These are phyloP conservation scores for Cotesia glomerata DNA, from an alignment of 1,140 invertebrate genomes.

Conservation along the genomic window DNA sequence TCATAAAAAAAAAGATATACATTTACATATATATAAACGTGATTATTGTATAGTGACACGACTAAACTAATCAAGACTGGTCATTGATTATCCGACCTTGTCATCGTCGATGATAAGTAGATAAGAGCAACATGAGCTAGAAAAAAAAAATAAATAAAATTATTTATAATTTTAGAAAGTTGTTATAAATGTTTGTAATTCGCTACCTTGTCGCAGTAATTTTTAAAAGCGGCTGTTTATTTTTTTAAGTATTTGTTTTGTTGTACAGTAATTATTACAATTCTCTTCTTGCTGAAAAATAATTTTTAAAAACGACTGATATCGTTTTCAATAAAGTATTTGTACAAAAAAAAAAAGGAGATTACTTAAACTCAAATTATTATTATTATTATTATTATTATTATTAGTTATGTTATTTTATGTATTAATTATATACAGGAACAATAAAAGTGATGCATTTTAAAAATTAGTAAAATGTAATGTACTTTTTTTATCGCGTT, in stretches of 20 bases:
- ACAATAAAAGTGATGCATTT: constrained; percentile 35
- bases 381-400: no score
- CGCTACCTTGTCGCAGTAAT: no score
- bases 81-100: constrained; percentile 25
- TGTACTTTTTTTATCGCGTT: constrained; percentile 20
- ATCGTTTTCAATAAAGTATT: constrained; percentile 26
- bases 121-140: neutral
- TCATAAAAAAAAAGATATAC: neutral
- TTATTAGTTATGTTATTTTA: constrained; percentile 10
- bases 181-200: no score
- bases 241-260: no score
- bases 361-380: no score
- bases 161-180: neutral
- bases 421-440: neutral
- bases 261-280: neutral
- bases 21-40: no score
- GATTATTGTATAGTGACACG: no score
- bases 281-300: neutral
- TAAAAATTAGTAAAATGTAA: constrained; percentile 24
- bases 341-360: constrained; percentile 23
- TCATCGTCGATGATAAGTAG: constrained; percentile 15
- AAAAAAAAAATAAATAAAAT: neutral
- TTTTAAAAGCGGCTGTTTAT: no score
- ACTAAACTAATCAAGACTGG: constrained; percentile 31
- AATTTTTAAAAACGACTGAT: constrained; percentile 22